These are phyloP conservation scores for Seriola dumerili DNA, from an alignment of 2,113 vertebrate genomes.

Conservation along the genomic window DNA sequence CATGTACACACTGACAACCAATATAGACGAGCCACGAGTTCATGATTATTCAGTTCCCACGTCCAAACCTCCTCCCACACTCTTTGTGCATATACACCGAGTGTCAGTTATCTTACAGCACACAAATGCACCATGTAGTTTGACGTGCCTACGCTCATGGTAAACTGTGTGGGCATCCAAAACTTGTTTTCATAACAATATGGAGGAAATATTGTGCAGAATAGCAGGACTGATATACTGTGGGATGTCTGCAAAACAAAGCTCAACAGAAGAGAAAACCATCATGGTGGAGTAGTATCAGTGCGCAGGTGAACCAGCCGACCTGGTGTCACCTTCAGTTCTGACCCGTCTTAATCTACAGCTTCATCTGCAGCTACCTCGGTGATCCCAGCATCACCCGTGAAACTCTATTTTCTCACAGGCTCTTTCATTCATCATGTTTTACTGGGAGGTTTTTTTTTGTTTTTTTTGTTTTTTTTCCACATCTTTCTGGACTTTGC, in stretches of 20 bases:
- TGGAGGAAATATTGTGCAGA: background rate
- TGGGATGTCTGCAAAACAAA: background rate
- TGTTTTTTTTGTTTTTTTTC: constrained; percentile 4
- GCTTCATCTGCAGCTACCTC: background rate
- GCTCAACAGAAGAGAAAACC: background rate
- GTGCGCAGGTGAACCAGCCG: background rate
- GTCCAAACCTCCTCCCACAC: constrained; percentile 45
- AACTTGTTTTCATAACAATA: constrained; percentile 30
- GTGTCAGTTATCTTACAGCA: constrained; percentile 1
- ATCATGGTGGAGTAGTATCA: background rate
- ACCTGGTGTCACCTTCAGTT: background rate
- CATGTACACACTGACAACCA: background rate
- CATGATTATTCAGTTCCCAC: constrained; percentile 8
- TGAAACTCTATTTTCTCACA: background rate
- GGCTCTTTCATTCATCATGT: background rate
- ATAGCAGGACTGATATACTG: background rate
- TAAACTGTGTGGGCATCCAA: constrained; percentile 20
- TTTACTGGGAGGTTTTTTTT: background rate
- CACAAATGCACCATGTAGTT: constrained; percentile 4
- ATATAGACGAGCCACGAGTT: background rate
- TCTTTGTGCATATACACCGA: background rate
- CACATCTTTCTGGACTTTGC: constrained; percentile 2
- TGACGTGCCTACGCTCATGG: constrained; percentile 20
- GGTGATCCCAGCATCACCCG: background rate
- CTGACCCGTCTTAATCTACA: background rate